Base-by-base conservation (phyloP, 2,113 vertebrate species). In the Strix aluco region DNA sequence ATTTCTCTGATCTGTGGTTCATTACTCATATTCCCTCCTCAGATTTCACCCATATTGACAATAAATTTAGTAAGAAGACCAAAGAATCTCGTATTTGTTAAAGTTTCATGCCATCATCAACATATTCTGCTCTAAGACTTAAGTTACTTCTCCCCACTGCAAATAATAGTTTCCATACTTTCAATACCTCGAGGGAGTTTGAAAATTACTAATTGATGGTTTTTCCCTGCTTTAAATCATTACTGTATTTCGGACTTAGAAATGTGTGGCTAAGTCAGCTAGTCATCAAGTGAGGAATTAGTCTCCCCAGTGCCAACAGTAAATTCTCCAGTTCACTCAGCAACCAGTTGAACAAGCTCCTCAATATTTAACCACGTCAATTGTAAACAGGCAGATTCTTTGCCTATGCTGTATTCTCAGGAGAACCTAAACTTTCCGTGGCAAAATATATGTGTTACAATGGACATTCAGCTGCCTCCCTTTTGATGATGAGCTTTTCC, bases 211-310 rank as follows among this genome's bases (percentile, higher is more conserved):
- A 97, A 97, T 92, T 95, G 93, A 97, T 96, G 93, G 12, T 69
- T 95, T 97, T 96, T 71, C 95, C 91, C 95, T 94, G 88, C 94
- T 96, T 82, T 94, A 96, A 97, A 96, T 97, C 91, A 96, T 97
- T 91, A 86, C 81, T 91, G 59, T 40, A 47, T 80, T 91, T 90
- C 2, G 59, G 77, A 96, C 94, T 97, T 92, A 85, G 81, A 93
- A 97, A 96, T 30, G 54, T 84, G 42, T 78, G 32, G 65, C 36
- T 78, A 91, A 96, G 90, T 63, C 91, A 92, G 80, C 82, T 62
- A 77, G 63, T 84, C 19, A 47, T 94, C 89, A 63, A 83, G 74
- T 52, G 47, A 94, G 90, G 80, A 92, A 61, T 85, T 73, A 88
- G 58, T 38, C 55, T 97, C 94, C 91, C 67, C 27, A 52, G 63